Conservation (phyloP, 2,888 invertebrate genomes). For the Drosophila helvetica region DNA sequence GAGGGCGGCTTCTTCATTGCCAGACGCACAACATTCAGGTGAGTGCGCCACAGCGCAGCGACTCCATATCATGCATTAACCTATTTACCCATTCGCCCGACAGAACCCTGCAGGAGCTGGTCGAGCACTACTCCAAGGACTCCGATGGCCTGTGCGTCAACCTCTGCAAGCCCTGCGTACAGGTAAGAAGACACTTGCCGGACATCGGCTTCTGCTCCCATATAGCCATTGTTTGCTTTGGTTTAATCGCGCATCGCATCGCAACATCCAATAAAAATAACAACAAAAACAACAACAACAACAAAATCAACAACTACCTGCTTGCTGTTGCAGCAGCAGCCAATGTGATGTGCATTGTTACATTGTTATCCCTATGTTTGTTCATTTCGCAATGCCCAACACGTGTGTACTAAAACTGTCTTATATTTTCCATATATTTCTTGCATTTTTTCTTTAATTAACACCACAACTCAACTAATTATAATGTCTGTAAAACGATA, state of each 20-base stretch:
- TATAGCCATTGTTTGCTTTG: slow-evolving; percentile 53
- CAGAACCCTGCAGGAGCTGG: slow-evolving; percentile 97
- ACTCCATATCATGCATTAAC: too few relatives aligned
- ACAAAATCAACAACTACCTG: too few relatives aligned
- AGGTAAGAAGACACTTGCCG: slow-evolving; percentile 86
- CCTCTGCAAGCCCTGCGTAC: slow-evolving; percentile 96
- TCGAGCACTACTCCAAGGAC: slow-evolving; percentile 98
- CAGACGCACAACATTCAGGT: slow-evolving; percentile 95
- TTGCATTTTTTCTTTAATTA: slow-evolving; percentile 46
- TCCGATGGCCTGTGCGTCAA: slow-evolving; percentile 99
- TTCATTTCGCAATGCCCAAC: slow-evolving; percentile 25
- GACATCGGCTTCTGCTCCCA: background rate
- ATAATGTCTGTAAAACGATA: slow-evolving; percentile 32
- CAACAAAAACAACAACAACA: background rate
- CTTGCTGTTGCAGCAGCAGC: too few relatives aligned
- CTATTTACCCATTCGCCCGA: too few relatives aligned
- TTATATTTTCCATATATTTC: slow-evolving; percentile 51
- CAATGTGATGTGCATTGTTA: slow-evolving; percentile 7
- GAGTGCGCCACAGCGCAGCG: slow-evolving; percentile 19
- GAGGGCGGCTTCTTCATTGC: slow-evolving; percentile 99
- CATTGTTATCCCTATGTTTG: slow-evolving; percentile 15
- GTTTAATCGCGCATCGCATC: slow-evolving; percentile 54
- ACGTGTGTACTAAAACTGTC: slow-evolving; percentile 41
- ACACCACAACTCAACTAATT: slow-evolving; percentile 22
- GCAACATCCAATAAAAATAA: background rate